Evolutionary conservation across 2,888 invertebrate genomes (phyloP), one percentile per base, ranked within the genome.

Genomic region (Yponomeuta malinellus): DNA sequence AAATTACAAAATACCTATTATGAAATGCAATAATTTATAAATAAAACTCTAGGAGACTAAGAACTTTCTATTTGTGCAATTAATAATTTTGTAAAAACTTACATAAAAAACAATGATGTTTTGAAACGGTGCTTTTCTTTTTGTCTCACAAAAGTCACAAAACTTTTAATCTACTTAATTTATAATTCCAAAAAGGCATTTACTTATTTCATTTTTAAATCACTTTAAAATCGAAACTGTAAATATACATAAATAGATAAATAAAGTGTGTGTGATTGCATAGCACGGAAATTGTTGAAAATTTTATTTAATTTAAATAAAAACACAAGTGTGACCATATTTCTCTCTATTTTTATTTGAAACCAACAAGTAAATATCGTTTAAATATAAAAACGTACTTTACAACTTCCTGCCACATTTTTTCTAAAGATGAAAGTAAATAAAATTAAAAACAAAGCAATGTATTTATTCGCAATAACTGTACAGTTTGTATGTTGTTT

Each of bases 381-480:
- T 43, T 43, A 43, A 43, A 8, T 43, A 43, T 43, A 8, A 5
- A 8, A 43, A 8, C 6, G 43, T 43, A 48, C 23, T n/a, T 48
- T 68, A 59, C 68, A 73, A 72, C 75, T 72, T 76, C 79, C 81
- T 82, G 78, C 81, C 80, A 83, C 78, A 15, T 3, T 15, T 79
- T 76, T 43, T 67, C n/a, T 37, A 66, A 33, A 67, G 12, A 43
- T 12, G 43, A 37, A 43, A 68, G 63, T 73, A 74, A 71, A 33
- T 64, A 69, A 67, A 43, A 31, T 71, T 66, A 71, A 74, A 71
- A 71, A 78, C 81, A 77, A 87, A 87, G 83, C 86, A 87, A 88
- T 88, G 85, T 90, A 88, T 88, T 88, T 89, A 88, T 87, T 88
- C 85, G 86, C 87, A 89, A 88, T 87, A 89, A 89, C 73, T 90